These are phyloP conservation scores for Diarsia mendica DNA, from an alignment of 2,888 invertebrate species.

Conservation along the genomic window DNA sequence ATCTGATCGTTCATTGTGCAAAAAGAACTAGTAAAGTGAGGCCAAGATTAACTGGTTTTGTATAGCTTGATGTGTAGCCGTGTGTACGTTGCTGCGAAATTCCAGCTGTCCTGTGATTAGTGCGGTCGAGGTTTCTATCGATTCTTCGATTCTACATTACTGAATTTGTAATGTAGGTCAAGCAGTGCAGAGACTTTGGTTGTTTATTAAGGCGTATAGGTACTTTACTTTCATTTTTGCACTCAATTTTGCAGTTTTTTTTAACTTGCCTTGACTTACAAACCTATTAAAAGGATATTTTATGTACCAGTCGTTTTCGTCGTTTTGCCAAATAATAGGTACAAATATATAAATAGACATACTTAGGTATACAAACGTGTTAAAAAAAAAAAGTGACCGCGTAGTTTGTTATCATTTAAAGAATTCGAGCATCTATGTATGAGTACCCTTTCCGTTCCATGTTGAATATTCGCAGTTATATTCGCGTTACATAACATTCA, in stretches of 20 bases:
- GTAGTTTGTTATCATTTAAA: constrained; percentile 23
- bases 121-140: neutral
- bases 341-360: neutral
- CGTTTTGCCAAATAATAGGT: neutral
- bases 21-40: too few relatives aligned
- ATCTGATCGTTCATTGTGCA: too few relatives aligned
- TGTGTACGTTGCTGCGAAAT: constrained; percentile 2
- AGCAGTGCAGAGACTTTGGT: constrained; percentile 3
- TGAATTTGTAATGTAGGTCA: constrained; percentile 36
- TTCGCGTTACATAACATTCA: constrained; percentile 24
- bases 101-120: neutral
- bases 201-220: neutral
- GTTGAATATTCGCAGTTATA: constrained; percentile 2
- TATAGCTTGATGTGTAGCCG: too few relatives aligned
- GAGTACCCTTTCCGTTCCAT: constrained; percentile 3
- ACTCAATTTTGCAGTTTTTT: constrained; percentile 20
- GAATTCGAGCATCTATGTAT: neutral
- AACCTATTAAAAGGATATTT: constrained; percentile 1
- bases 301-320: constrained; percentile 11
- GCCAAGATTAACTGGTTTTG: too few relatives aligned
- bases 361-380: neutral
- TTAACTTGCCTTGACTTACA: constrained; percentile 22
- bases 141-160: constrained; percentile 17
- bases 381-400: neutral
- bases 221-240: constrained; percentile 36